Evolutionary conservation across 64 coral and sea anemone genomes (phyloP).

Genomic region (Hydrozoanthus tunicans): DNA sequence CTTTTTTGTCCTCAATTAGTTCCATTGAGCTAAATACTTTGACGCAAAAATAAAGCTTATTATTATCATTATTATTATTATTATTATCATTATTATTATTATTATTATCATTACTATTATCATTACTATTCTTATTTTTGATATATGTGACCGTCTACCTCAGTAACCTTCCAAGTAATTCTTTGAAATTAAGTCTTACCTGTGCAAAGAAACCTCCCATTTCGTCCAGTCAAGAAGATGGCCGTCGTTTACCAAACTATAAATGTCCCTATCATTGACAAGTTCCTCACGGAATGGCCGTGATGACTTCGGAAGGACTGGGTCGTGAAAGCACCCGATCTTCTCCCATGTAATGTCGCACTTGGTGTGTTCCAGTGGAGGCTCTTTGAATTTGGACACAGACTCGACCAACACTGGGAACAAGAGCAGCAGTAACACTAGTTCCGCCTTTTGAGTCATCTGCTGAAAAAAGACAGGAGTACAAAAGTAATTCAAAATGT

Average conservation of each 20-base stretch:
- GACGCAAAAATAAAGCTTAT: no score
- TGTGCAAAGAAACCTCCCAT: slow-evolving; percentile 69
- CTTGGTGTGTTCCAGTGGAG: background rate
- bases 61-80: no score
- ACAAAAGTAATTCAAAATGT: no score
- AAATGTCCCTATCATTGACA: slow-evolving; percentile 22
- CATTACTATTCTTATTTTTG: no score
- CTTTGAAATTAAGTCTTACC: slow-evolving; percentile 17
- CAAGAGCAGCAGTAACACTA: background rate
- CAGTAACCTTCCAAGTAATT: background rate
- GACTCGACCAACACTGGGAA: background rate
- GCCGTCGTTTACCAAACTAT: slow-evolving; percentile 51
- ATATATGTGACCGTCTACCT: no score
- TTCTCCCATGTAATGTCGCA: slow-evolving; percentile 8
- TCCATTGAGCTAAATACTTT: no score
- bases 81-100: no score
- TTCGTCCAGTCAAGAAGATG: slow-evolving; percentile 67
- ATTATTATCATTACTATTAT: no score
- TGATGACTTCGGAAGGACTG: background rate
- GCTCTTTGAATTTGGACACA: slow-evolving; percentile 5
- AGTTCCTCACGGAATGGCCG: slow-evolving; percentile 5
- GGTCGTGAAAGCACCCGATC: slow-evolving; percentile 30
- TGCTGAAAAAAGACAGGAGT: background rate
- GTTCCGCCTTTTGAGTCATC: background rate
- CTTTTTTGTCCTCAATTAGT: no score